Conservation (phyloP, 1,140 invertebrate species). For the Ceratosolen solmsi region DNA sequence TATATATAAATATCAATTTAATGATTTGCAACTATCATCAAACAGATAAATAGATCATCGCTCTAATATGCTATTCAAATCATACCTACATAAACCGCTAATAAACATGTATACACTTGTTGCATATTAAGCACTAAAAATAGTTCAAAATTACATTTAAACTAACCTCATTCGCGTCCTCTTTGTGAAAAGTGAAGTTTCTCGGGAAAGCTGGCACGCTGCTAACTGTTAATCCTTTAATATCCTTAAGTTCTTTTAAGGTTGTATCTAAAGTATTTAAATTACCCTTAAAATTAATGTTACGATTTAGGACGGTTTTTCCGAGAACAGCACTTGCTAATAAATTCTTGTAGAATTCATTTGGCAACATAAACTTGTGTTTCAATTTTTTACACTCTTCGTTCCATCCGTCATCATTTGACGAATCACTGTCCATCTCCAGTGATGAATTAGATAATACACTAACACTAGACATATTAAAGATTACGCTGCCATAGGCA, state of each 20-base stretch:
- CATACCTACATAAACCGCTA: too few species aligned
- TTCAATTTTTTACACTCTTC: conserved; percentile 59
- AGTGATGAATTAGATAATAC: conserved; percentile 71
- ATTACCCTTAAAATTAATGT: conserved; percentile 70
- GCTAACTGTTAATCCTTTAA: conserved; percentile 69
- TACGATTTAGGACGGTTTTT: conserved; percentile 70
- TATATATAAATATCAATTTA: too few species aligned
- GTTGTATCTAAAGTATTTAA: conserved; percentile 66
- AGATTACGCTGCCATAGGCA: background rate
- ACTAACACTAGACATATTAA: conserved; percentile 69
- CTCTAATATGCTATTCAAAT: too few species aligned
- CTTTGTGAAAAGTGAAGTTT: conserved; percentile 69
- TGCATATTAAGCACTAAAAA: conserved; percentile 20
- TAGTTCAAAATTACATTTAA: background rate
- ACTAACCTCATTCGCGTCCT: conserved; percentile 70
- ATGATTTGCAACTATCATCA: too few species aligned
- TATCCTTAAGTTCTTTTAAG: conserved; percentile 69
- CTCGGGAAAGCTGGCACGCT: conserved; percentile 71
- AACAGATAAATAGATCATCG: too few species aligned
- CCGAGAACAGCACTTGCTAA: conserved; percentile 80
- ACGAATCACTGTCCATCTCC: conserved; percentile 71
- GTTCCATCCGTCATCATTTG: conserved; percentile 62
- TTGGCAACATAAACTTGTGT: conserved; percentile 79
- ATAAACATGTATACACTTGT: conserved; percentile 31
- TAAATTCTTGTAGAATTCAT: conserved; percentile 85